Conservation (phyloP, 2,888 invertebrate genomes). For the Oligia latruncula region DNA sequence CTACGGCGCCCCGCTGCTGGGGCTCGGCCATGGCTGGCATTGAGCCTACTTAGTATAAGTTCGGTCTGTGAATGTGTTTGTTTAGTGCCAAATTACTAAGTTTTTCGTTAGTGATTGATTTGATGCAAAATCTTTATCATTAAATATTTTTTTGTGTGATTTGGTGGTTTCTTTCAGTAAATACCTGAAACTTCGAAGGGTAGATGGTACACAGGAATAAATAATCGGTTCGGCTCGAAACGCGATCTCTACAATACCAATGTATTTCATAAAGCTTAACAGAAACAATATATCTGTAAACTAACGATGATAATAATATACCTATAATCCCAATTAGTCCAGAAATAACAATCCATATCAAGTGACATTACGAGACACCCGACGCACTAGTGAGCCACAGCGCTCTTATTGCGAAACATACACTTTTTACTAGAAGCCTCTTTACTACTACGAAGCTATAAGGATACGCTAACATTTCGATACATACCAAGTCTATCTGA, state of each 20-base stretch:
- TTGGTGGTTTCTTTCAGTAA: conserved; percentile 21
- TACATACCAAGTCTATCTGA: background rate
- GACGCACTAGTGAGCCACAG: too few relatives aligned
- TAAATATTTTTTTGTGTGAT: conserved; percentile 36
- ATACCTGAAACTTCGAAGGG: too few relatives aligned
- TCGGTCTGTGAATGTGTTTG: conserved; percentile 48
- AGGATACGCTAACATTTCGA: background rate
- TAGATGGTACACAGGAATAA: background rate
- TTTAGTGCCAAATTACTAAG: conserved; percentile 79
- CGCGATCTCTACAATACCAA: background rate
- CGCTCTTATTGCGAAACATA: background rate
- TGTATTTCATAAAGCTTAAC: background rate
- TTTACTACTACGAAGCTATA: background rate
- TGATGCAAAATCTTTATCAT: conserved; percentile 38
- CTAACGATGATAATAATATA: background rate
- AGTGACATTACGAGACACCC: conserved; percentile 15
- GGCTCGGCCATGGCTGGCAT: conserved; percentile 82
- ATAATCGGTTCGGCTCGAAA: background rate
- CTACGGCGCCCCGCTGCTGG: conserved; percentile 69
- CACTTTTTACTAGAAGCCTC: background rate
- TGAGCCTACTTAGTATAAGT: conserved; percentile 59
- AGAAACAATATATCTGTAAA: background rate
- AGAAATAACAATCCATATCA: conserved; percentile 8
- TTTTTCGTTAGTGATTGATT: conserved; percentile 47
- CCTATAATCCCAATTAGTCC: background rate